phyloP scores from a whole-genome alignment of 2,888 invertebrate species.

The Siphlonurus alternatus region DNA sequence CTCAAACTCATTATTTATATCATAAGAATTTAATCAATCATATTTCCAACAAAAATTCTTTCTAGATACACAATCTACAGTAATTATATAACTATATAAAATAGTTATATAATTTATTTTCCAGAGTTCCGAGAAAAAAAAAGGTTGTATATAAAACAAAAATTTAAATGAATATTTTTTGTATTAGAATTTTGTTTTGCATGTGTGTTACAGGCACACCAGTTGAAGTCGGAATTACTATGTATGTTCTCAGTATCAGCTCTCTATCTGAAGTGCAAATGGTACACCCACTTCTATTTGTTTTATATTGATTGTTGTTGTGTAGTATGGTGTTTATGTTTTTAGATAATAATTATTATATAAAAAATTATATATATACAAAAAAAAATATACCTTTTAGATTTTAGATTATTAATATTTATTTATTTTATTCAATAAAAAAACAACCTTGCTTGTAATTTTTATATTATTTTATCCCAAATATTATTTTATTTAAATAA shows the following conservation, averaged over 20 bases:
- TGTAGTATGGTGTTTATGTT: not conserved
- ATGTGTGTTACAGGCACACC: constrained; percentile 33
- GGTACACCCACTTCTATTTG: constrained; percentile 24
- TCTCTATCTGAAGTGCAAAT: constrained; percentile 41
- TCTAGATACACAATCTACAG: too few relatives aligned
- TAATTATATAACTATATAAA: too few relatives aligned
- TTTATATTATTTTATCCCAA: too few relatives aligned
- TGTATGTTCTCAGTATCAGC: constrained; percentile 39
- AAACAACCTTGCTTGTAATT: too few relatives aligned
- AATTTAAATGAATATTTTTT: not conserved
- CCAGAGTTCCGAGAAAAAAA: not conserved
- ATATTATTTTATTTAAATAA: too few relatives aligned
- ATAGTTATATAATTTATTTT: too few relatives aligned
- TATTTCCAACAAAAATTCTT: too few relatives aligned
- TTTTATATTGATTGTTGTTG: constrained; percentile 7
- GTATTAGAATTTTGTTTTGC: constrained; percentile 7
- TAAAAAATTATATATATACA: not conserved
- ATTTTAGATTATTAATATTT: too few relatives aligned
- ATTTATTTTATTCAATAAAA: too few relatives aligned
- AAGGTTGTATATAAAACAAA: not conserved
- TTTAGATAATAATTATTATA: not conserved
- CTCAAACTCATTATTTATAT: too few relatives aligned
- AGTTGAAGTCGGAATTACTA: constrained; percentile 37
- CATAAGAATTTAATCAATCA: too few relatives aligned
- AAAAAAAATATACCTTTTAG: not conserved